Percentiles rank a stretch among this genome's conserved stretches.
Conservation (phyloP, 2,113 vertebrate species). For the Sialia sialis region DNA sequence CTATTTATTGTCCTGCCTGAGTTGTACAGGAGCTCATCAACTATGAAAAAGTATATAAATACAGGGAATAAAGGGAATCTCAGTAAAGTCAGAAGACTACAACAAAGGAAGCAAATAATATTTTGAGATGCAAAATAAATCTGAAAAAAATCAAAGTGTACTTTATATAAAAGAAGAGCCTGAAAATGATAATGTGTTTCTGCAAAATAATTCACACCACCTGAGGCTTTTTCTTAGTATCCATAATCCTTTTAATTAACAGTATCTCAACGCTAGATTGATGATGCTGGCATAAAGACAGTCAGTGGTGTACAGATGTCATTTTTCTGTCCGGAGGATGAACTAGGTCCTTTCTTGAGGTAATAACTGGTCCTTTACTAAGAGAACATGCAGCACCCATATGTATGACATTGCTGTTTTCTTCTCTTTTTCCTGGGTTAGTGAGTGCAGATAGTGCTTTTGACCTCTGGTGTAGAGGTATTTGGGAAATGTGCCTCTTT, state of each 20-base stretch:
- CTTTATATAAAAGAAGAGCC: not conserved
- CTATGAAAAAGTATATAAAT: not conserved
- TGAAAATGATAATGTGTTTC: not conserved
- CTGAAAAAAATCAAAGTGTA: not conserved
- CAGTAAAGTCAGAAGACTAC: not conserved
- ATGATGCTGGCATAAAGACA: not conserved
- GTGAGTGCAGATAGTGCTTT: not conserved
- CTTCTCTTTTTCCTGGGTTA: not conserved
- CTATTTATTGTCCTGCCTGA: not conserved
- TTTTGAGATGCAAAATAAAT: not conserved
- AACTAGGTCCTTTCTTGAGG: not conserved
- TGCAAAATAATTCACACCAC: not conserved
- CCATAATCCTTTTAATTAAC: not conserved
- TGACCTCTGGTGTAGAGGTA: not conserved
- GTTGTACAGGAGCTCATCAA: not conserved
- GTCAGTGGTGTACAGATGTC: not conserved
- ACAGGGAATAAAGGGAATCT: not conserved
- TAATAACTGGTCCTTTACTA: not conserved
- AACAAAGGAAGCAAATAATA: not conserved
- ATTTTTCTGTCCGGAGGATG: not conserved
- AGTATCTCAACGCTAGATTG: not conserved
- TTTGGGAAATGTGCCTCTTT: not conserved
- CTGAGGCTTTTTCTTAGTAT: not conserved
- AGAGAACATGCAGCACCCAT: accelerated
- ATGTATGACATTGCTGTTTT: not conserved